Evolutionary conservation across 2,797 vertebrate genomes (phyloP).

Genomic region (Sebastes kiyomatsui): DNA sequence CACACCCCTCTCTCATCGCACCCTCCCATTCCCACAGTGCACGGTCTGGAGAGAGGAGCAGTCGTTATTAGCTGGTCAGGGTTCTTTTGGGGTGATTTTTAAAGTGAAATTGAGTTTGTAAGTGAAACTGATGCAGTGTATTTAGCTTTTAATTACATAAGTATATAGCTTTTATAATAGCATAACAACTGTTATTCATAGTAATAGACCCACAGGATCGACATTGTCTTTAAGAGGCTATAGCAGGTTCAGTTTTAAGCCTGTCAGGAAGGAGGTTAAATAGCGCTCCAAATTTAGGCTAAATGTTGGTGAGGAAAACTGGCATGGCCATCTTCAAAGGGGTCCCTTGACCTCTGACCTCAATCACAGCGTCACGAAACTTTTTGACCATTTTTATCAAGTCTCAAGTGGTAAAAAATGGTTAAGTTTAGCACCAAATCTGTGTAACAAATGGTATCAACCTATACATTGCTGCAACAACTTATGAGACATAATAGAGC

Average conservation of each 20-base stretch:
- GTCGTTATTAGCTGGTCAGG: slow-evolving; percentile 33
- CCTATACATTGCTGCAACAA: too few species aligned
- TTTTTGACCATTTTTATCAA: not conserved
- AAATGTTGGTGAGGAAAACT: too few species aligned
- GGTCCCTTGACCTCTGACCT: not conserved
- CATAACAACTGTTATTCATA: not conserved
- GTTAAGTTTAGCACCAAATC: accelerated
- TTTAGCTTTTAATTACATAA: not conserved
- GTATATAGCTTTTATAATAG: not conserved
- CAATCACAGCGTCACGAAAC: not conserved
- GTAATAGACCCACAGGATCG: not conserved
- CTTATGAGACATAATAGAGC: too few species aligned
- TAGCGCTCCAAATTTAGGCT: too few species aligned
- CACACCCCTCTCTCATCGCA: not conserved
- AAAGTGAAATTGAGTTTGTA: slow-evolving; percentile 32
- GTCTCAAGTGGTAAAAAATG: not conserved
- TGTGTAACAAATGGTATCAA: too few species aligned
- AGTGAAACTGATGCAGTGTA: not conserved
- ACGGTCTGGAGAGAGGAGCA: slow-evolving; percentile 16
- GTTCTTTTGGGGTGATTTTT: slow-evolving; percentile 23
- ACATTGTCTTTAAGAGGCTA: not conserved
- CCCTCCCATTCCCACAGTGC: not conserved
- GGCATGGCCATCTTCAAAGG: too few species aligned
- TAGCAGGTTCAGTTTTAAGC: not conserved
- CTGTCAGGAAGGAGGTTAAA: too few species aligned